Evolutionary conservation across 1,140 invertebrate genomes (phyloP).

Genomic region (Colletes latitarsis): DNA sequence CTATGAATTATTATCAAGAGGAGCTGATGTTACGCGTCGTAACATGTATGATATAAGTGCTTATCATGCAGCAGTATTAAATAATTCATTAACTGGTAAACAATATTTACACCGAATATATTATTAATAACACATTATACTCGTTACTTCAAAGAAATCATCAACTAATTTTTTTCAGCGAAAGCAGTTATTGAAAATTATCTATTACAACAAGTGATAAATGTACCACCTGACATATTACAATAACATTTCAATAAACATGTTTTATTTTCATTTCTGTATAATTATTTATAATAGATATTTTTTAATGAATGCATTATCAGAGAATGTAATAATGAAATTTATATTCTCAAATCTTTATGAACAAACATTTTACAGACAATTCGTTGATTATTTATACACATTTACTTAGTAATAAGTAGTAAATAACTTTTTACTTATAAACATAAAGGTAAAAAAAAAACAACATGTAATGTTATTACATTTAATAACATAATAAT

Average conservation of each 20-base stretch:
- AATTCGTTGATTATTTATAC: slow-evolving; percentile 23
- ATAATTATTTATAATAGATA: slow-evolving; percentile 29
- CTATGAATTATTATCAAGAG: slow-evolving; percentile 88
- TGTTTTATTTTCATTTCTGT: slow-evolving; percentile 27
- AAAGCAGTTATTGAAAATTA: slow-evolving; percentile 81
- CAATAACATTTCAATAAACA: slow-evolving; percentile 33
- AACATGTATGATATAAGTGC: slow-evolving; percentile 92
- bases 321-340: slow-evolving; percentile 15
- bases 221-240: slow-evolving; percentile 56
- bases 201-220: slow-evolving; percentile 74
- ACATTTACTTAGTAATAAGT: slow-evolving; percentile 1
- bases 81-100: slow-evolving; percentile 82
- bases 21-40: slow-evolving; percentile 88
- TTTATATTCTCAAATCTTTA: slow-evolving; percentile 26
- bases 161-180: slow-evolving; percentile 68
- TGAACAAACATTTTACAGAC: slow-evolving; percentile 9
- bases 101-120: slow-evolving; percentile 16
- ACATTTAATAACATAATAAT: too few relatives aligned
- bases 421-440: slow-evolving; percentile 12
- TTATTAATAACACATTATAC: not conserved
- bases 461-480: not conserved
- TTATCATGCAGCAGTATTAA: slow-evolving; percentile 88
- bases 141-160: slow-evolving; percentile 2
- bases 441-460: not conserved
- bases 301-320: slow-evolving; percentile 9